phyloP scores from a whole-genome alignment of 2,113 vertebrate genomes.

The Dinomys branickii region DNA sequence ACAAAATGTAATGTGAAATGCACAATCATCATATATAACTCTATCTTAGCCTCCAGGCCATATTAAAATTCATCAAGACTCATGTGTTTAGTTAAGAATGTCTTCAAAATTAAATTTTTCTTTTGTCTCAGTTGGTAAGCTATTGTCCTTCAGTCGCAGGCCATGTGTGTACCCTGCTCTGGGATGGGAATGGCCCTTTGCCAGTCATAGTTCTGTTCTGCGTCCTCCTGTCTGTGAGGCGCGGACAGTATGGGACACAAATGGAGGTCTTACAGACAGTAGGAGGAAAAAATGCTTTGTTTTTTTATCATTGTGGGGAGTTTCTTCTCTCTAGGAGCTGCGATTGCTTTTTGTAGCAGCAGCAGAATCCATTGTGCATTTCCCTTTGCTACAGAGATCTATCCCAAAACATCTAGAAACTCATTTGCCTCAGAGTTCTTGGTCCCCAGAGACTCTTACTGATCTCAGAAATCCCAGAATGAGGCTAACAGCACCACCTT shows the following conservation, averaged over 20 bases:
- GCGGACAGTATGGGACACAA: not conserved
- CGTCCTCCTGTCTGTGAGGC: not conserved
- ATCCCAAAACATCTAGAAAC: not conserved
- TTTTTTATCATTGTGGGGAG: rapidly evolving
- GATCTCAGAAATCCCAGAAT: not conserved
- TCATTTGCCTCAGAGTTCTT: not conserved
- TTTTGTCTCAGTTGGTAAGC: not conserved
- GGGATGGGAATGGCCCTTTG: not conserved
- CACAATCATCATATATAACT: not conserved
- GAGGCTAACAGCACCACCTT: not conserved
- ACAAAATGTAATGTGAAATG: not conserved
- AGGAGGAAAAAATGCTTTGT: not conserved
- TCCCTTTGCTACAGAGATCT: rapidly evolving
- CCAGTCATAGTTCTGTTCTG: not conserved
- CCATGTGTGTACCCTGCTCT: not conserved
- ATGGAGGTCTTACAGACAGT: rapidly evolving
- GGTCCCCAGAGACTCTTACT: not conserved
- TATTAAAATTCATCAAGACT: not conserved
- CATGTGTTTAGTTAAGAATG: not conserved
- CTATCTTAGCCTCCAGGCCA: not conserved
- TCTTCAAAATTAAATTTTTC: not conserved
- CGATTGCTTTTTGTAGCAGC: not conserved
- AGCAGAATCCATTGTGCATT: not conserved
- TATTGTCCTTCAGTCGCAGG: not conserved
- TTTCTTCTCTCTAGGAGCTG: not conserved